Evolutionary conservation across 2,797 vertebrate genomes (phyloP).

Genomic region (Pseudomugil gertrudae): DNA sequence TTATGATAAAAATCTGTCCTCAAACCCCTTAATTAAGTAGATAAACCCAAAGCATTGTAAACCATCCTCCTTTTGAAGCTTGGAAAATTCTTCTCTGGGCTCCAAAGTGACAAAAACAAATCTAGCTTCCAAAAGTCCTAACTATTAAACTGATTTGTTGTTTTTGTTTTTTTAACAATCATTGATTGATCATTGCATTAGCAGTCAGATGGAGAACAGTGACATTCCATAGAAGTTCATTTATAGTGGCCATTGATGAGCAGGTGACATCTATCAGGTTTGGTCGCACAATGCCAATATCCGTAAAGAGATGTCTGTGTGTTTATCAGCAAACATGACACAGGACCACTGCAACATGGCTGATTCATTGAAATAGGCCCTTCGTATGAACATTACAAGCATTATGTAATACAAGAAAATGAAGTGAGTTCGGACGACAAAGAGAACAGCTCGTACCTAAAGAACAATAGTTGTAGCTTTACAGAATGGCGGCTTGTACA

Average conservation of each 20-base stretch:
- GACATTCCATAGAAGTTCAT: slow-evolving; percentile 53
- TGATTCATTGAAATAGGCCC: slow-evolving; percentile 34
- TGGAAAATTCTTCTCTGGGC: slow-evolving; percentile 21
- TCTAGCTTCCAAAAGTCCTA: no score
- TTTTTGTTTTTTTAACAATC: no score
- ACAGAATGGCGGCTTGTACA: slow-evolving; percentile 26
- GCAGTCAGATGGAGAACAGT: not conserved
- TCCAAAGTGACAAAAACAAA: slow-evolving; percentile 23
- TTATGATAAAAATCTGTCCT: no score
- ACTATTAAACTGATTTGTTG: no score
- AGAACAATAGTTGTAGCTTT: not conserved
- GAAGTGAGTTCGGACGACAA: slow-evolving; percentile 8
- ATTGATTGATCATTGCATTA: no score
- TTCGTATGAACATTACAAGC: no score
- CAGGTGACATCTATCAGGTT: slow-evolving; percentile 42
- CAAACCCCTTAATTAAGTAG: not conserved
- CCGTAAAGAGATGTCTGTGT: slow-evolving; percentile 65
- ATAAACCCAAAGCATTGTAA: slow-evolving; percentile 28
- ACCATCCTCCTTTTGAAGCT: slow-evolving; percentile 20
- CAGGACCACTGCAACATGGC: slow-evolving; percentile 38
- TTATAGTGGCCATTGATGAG: slow-evolving; percentile 27
- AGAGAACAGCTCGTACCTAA: slow-evolving; percentile 17
- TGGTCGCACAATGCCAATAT: slow-evolving; percentile 65
- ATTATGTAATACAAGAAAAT: no score
- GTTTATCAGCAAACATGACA: slow-evolving; percentile 50